Evolutionary conservation across 2,888 invertebrate genomes (phyloP).

Genomic region (Agrotis clavis): DNA sequence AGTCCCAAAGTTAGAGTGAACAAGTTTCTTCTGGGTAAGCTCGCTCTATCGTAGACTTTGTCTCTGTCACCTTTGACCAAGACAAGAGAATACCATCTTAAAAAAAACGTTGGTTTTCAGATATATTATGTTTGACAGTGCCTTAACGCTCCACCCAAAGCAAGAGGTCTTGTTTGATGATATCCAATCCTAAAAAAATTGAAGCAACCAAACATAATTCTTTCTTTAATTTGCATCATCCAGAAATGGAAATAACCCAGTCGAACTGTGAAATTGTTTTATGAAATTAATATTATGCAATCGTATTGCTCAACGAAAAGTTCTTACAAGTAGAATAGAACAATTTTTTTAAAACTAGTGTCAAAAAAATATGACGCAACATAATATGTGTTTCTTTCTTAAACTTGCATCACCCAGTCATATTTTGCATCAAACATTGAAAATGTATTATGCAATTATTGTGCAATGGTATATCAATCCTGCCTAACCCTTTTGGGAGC

Average conservation of each 20-base stretch:
- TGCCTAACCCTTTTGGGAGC: too few species aligned
- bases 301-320: background rate
- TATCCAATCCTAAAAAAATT: background rate
- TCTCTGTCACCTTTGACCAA: too few species aligned
- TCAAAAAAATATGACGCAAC: too few species aligned
- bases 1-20: too few species aligned
- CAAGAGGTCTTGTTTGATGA: background rate
- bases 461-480: background rate
- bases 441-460: constrained; percentile 15
- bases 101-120: too few species aligned
- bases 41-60: too few species aligned
- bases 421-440: background rate
- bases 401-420: constrained; percentile 1
- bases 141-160: background rate
- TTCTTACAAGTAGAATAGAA: too few species aligned
- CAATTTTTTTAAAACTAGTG: too few species aligned
- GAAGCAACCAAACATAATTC: too few species aligned
- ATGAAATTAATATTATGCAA: constrained; percentile 10
- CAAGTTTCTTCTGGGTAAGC: too few species aligned
- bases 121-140: background rate
- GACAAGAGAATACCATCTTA: too few species aligned
- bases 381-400: background rate
- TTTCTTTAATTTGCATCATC: constrained; percentile 9
- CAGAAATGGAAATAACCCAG: background rate
- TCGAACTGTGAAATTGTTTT: background rate